These are phyloP conservation scores for Zaprionus tsacasi DNA, from an alignment of 1,140 invertebrate species.

Conservation along the genomic window DNA sequence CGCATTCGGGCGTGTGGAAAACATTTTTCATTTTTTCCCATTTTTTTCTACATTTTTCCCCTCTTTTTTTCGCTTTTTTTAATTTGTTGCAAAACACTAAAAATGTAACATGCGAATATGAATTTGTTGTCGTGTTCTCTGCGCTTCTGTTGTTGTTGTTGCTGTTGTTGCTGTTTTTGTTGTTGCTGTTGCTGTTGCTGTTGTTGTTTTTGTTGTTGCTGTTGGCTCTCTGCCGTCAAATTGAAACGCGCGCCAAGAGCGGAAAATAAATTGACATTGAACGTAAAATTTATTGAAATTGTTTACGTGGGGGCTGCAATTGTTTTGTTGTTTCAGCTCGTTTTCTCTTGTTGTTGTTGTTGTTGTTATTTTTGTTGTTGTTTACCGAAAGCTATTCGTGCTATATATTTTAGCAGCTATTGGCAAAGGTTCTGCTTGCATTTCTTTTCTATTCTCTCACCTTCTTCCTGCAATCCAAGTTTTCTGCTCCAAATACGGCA, in stretches of 20 bases:
- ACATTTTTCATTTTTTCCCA: slow-evolving; percentile 36
- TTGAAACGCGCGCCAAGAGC: slow-evolving; percentile 70
- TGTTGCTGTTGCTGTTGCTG: slow-evolving; percentile 13
- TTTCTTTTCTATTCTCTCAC: slow-evolving; percentile 39
- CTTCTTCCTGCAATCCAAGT: slow-evolving; percentile 44
- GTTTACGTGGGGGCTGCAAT: slow-evolving; percentile 63
- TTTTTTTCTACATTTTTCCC: slow-evolving; percentile 39
- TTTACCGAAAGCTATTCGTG: slow-evolving; percentile 41
- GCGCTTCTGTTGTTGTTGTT: slow-evolving; percentile 5
- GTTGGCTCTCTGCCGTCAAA: slow-evolving; percentile 54
- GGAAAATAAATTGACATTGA: slow-evolving; percentile 79
- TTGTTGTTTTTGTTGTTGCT: slow-evolving; percentile 18
- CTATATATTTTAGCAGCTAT: slow-evolving; percentile 44
- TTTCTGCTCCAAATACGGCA: slow-evolving; percentile 72
- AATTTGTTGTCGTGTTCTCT: slow-evolving; percentile 33
- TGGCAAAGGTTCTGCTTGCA: slow-evolving; percentile 17
- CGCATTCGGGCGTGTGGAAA: slow-evolving; percentile 56
- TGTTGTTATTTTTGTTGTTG: slow-evolving; percentile 15
- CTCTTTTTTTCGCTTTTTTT: slow-evolving; percentile 29
- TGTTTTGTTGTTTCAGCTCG: slow-evolving; percentile 32
- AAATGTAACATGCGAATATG: slow-evolving; percentile 49
- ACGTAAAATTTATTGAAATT: slow-evolving; percentile 77
- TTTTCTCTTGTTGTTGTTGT: slow-evolving; percentile 7
- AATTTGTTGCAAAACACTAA: slow-evolving; percentile 70
- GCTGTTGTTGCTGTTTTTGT: slow-evolving; percentile 1